Percentiles rank a stretch among this genome's conserved stretches.
phyloP scores from a whole-genome alignment of 2,113 vertebrate species.

The Sphyrna mokarran region DNA sequence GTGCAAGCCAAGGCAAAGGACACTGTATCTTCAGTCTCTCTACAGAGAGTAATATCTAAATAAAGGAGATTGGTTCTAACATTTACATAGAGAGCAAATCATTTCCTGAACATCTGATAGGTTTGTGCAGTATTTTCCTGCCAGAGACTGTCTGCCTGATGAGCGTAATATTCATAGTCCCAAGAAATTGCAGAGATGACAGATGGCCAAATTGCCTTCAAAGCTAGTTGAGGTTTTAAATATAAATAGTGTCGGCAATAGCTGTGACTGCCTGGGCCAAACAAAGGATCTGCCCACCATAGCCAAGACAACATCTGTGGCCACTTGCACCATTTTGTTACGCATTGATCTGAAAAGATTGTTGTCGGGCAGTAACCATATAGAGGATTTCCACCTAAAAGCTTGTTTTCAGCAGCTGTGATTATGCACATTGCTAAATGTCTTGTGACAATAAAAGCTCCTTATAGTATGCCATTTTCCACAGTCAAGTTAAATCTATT shows the following conservation, averaged over 20 bases:
- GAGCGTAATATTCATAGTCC: conserved; percentile 43
- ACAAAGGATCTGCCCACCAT: conserved; percentile 46
- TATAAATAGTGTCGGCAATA: conserved; percentile 54
- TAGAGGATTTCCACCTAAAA: conserved; percentile 19
- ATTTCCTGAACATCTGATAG: conserved; percentile 31
- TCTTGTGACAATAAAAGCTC: conserved; percentile 21
- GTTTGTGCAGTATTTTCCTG: conserved; percentile 1
- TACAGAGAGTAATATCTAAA: conserved; percentile 29
- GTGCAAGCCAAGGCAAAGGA: conserved; percentile 1
- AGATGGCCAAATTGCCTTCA: conserved; percentile 53
- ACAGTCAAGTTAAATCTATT: not conserved
- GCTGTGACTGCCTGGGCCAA: conserved; percentile 44
- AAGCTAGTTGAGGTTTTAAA: conserved; percentile 48
- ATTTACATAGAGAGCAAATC: conserved; percentile 18
- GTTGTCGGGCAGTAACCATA: conserved; percentile 37
- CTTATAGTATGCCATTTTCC: not conserved
- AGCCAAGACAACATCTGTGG: conserved; percentile 53
- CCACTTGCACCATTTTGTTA: conserved; percentile 42
- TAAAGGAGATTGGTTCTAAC: conserved; percentile 22
- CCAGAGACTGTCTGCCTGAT: conserved; percentile 37
- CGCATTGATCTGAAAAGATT: conserved; percentile 35
- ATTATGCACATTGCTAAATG: conserved; percentile 24
- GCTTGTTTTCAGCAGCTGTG: conserved; percentile 19
- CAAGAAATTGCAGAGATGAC: conserved; percentile 46
- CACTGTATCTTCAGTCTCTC: not conserved